Evolutionary conservation across 2,888 invertebrate genomes (phyloP), one percentile per base, ranked within the genome.

Genomic region (Nipponacmea schrenckii): DNA sequence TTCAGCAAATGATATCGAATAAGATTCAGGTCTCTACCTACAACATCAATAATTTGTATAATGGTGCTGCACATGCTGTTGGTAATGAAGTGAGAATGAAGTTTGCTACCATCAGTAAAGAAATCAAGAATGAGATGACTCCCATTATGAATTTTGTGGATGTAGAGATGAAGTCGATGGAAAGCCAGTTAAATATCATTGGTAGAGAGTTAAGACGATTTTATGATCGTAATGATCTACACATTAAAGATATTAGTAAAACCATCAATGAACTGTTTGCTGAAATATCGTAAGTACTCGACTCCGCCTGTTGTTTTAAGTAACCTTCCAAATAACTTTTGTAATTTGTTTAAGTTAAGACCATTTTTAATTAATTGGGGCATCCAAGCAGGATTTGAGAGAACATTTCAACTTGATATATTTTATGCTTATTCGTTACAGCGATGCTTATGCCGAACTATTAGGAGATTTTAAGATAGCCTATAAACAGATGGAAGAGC

Each of bases 221-320:
- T 80, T 75, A 81, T 74, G 67, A 66, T 20, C 46, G 79, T 26
- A 84, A 84, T 73, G 80, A 79, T 45, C 69, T 84, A 27, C 80
- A 81, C 70, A 56, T 83, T 15, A 69, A 73, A 31, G 77, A 80
- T 31, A 73, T 81, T 20, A 80, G 79, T 15, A 74, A 78, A 20
- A 64, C 73, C 20, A 66, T 73, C 14, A 56, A 66, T 39, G 39
- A 39, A 39, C 39, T 39, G 10, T 39, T 39, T 7, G 39, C 4
- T 39, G 39, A 39, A 39, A 10, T 39, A 5, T 39, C 10, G 39
- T 39, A 39, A 39, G 39, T 39, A 39, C 39, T 31, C 31, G 5
- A 31, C 5, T 31, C n/a, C n/a, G n/a, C n/a, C n/a, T n/a, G n/a
- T n/a, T n/a, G n/a, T n/a, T n/a, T n/a, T n/a, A n/a, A n/a, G n/a